Percentiles rank a stretch among this genome's conserved stretches.
phyloP scores from a whole-genome alignment of 2,888 invertebrate species.

The Nineta flava region DNA sequence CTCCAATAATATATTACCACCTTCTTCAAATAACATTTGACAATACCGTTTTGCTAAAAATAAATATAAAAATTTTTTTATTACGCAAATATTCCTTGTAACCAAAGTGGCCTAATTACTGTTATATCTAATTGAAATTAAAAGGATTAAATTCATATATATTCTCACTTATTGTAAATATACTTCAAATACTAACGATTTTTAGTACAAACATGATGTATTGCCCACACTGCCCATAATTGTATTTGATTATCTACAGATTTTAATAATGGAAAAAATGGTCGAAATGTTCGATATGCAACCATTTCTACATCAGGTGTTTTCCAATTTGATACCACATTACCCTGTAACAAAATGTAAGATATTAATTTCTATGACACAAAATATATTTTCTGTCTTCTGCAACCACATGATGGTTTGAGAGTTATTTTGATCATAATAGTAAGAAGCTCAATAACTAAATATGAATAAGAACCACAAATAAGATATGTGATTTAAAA shows the following conservation, averaged over 20 bases:
- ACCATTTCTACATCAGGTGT: conserved; percentile 61
- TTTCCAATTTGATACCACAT: conserved; percentile 45
- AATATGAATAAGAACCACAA: too few relatives aligned
- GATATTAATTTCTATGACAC: too few relatives aligned
- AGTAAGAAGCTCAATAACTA: too few relatives aligned
- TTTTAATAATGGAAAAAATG: conserved; percentile 49
- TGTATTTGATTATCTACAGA: conserved; percentile 47
- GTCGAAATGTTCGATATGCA: conserved; percentile 52
- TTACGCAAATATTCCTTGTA: neutral
- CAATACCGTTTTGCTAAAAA: conserved; percentile 47
- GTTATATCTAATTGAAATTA: too few relatives aligned
- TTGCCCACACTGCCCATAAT: conserved; percentile 66
- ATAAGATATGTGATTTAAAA: too few relatives aligned
- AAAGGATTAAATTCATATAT: too few relatives aligned
- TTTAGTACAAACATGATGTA: conserved; percentile 61
- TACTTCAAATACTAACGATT: conserved; percentile 35
- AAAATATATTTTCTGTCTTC: neutral
- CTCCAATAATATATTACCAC: conserved; percentile 36
- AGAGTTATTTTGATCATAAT: too few relatives aligned
- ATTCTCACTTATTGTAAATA: too few relatives aligned
- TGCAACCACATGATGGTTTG: too few relatives aligned
- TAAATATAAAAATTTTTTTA: conserved; percentile 6
- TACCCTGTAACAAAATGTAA: conserved; percentile 22
- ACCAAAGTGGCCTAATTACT: neutral
- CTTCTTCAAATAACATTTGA: conserved; percentile 43